phyloP scores from a whole-genome alignment of 2,888 invertebrate species.

The Amphipoea lucens region DNA sequence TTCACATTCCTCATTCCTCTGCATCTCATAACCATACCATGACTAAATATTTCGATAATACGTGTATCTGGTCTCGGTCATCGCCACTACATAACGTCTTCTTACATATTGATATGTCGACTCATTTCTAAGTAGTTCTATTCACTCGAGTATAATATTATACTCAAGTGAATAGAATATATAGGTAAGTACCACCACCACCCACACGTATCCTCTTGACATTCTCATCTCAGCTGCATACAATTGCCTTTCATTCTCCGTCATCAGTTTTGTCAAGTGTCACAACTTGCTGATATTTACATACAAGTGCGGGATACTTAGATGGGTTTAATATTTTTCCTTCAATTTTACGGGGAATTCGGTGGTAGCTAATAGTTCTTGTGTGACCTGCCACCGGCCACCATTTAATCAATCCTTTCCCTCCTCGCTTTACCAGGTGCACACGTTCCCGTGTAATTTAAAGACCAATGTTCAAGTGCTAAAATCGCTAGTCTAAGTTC shows the following conservation, averaged over 20 bases:
- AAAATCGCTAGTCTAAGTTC: background rate
- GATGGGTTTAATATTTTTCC: background rate
- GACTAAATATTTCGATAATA: background rate
- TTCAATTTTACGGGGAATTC: background rate
- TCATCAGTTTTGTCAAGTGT: background rate
- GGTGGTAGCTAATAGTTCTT: background rate
- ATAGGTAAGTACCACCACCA: background rate
- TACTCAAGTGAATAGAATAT: too few relatives aligned
- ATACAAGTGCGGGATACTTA: too few relatives aligned
- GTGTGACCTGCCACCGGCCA: background rate
- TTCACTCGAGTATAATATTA: background rate
- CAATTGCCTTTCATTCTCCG: background rate
- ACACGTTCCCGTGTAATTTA: background rate
- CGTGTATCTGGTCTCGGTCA: background rate
- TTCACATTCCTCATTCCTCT: background rate
- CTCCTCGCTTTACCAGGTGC: background rate
- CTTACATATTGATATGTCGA: background rate
- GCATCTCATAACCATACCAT: background rate
- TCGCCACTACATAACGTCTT: too few relatives aligned
- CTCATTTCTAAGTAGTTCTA: conserved; percentile 1
- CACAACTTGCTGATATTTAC: background rate
- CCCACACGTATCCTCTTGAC: background rate
- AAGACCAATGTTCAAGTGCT: background rate
- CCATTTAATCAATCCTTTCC: background rate
- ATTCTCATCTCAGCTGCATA: background rate